Evolutionary conservation across 2,797 vertebrate species (phyloP).

Genomic region (Petrocephalus sullivani): DNA sequence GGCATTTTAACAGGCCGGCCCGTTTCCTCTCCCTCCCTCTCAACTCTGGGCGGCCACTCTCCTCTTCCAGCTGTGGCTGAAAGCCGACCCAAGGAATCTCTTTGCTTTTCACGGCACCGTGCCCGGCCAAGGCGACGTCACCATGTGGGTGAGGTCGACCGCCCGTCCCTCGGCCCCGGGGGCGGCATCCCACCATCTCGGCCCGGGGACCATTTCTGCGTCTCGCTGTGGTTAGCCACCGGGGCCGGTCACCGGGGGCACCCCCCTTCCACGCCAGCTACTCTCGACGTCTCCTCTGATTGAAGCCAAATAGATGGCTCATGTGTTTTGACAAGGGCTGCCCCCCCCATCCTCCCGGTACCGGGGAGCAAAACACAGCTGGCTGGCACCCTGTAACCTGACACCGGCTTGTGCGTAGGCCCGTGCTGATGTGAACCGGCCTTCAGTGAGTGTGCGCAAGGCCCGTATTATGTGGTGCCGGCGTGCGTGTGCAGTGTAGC

Average conservation of each 20-base stretch:
- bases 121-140: not conserved
- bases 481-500: not conserved
- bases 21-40: conserved; percentile 42
- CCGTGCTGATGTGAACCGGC: not conserved
- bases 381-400: not conserved
- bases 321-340: conserved; percentile 6
- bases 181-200: not conserved
- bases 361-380: not conserved
- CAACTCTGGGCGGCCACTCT: conserved; percentile 32
- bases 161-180: not conserved
- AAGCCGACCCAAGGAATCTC: not conserved
- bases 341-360: not conserved
- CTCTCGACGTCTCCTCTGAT: conserved; percentile 53
- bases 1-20: conserved; percentile 11
- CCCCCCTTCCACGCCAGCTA: conserved; percentile 31
- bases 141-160: not conserved
- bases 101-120: not conserved
- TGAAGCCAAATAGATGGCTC: not conserved
- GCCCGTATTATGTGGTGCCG: not conserved
- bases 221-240: not conserved
- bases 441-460: not conserved
- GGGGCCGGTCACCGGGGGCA: not conserved
- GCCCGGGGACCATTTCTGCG: not conserved
- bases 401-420: not conserved
- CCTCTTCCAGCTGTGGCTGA: not conserved